A percentile compares a stretch with the other conserved stretches of the same genome.
Conservation (phyloP, 2,113 vertebrate species). For the Chionomys nivalis region DNA sequence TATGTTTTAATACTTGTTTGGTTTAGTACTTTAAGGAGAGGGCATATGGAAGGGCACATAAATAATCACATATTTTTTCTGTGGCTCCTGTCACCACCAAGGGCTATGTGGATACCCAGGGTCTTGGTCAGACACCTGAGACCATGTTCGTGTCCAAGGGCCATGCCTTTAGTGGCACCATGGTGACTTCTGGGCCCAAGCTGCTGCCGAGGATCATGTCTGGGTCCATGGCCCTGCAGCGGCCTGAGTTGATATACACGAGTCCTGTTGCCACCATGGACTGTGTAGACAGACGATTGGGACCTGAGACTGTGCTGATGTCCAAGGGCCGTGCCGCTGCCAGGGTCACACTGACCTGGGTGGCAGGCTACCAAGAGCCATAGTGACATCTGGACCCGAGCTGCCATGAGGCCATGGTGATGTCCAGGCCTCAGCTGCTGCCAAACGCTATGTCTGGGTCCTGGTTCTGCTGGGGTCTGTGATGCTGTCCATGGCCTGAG, state of each 20-base stretch:
- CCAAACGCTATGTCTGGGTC: background rate
- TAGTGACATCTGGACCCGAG: too few relatives aligned
- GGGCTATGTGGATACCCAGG: background rate
- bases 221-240: background rate
- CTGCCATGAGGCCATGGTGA: background rate
- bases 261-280: background rate
- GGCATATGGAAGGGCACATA: background rate
- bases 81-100: background rate
- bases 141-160: background rate
- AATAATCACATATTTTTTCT: conserved; percentile 14
- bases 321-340: too few relatives aligned
- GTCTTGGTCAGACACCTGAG: background rate
- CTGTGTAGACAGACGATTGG: too few relatives aligned
- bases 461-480: background rate
- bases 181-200: background rate
- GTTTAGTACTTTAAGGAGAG: conserved; percentile 1
- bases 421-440: background rate
- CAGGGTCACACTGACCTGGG: too few relatives aligned
- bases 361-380: background rate
- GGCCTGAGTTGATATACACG: background rate
- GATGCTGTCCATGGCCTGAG: background rate
- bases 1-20: conserved; percentile 44
- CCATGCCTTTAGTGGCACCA: background rate
- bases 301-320: too few relatives aligned
- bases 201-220: background rate